A percentile compares a stretch with the other conserved stretches of the same genome.
Conservation (phyloP, 2,797 vertebrate species). For the Eospalax fontanierii region DNA sequence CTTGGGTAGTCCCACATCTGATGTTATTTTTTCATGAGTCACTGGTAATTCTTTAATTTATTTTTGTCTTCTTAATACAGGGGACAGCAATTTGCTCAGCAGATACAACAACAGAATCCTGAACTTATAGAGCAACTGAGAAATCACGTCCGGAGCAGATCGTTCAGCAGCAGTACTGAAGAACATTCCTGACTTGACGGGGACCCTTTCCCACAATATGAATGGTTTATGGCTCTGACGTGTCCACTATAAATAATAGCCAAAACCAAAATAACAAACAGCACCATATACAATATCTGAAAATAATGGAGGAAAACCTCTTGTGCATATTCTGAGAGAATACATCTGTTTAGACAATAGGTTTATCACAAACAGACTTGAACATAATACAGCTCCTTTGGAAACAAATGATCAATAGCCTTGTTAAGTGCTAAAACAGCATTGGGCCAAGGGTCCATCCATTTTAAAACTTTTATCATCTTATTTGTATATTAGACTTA, state of each 20-base stretch:
- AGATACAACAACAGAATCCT: conserved; percentile 99
- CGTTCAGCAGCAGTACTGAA: conserved; percentile 97
- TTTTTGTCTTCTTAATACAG: conserved; percentile 87
- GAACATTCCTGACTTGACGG: conserved; percentile 95
- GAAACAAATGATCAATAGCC: conserved; percentile 83
- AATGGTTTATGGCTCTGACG: conserved; percentile 81
- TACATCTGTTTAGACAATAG: conserved; percentile 87
- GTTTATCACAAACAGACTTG: conserved; percentile 88
- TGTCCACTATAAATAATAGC: conserved; percentile 86
- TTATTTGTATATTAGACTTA: conserved; percentile 80
- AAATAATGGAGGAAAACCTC: conserved; percentile 85
- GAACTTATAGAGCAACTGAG: conserved; percentile 98
- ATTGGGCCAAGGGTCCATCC: conserved; percentile 60
- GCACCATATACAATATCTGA: conserved; percentile 87
- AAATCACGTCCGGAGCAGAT: conserved; percentile 98
- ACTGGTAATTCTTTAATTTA: conserved; percentile 28
- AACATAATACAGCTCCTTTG: conserved; percentile 85
- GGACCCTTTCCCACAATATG: neutral
- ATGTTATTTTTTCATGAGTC: conserved; percentile 1
- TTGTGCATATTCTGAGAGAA: conserved; percentile 86
- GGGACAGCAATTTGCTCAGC: conserved; percentile 99
- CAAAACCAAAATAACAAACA: conserved; percentile 72
- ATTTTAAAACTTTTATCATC: conserved; percentile 79
- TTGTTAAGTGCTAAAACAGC: conserved; percentile 78
- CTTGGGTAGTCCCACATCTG: conserved; percentile 43